These are phyloP conservation scores for Chouioia cunea DNA, from an alignment of 2,888 invertebrate species.

Conservation along the genomic window DNA sequence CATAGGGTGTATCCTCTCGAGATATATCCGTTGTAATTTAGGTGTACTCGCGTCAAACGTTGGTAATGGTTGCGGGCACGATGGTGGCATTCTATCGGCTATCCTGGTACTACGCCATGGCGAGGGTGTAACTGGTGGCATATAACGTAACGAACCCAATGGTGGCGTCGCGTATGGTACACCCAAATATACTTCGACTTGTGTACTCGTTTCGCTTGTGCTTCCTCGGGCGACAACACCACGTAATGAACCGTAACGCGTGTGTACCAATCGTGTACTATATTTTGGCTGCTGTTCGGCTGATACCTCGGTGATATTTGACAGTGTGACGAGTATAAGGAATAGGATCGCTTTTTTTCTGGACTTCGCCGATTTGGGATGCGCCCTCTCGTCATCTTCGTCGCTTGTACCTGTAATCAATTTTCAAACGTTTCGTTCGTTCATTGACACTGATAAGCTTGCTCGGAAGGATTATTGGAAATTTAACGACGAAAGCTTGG, in stretches of 20 bases:
- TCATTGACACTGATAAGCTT: too few species aligned
- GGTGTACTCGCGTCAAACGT: conserved; percentile 74
- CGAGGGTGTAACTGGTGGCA: conserved; percentile 94
- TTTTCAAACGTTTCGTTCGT: too few species aligned
- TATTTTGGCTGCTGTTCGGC: conserved; percentile 72
- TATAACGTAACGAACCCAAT: conserved; percentile 90
- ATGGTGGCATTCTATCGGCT: conserved; percentile 86
- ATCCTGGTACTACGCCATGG: conserved; percentile 82
- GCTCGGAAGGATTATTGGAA: too few species aligned
- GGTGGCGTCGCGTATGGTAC: conserved; percentile 95
- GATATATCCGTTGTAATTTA: conserved; percentile 84
- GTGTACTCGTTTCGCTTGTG: conserved; percentile 83
- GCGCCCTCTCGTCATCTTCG: conserved; percentile 7
- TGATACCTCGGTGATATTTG: background rate
- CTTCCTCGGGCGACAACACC: conserved; percentile 86
- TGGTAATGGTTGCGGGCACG: conserved; percentile 87
- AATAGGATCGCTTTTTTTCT: too few species aligned
- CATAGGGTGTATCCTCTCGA: conserved; percentile 85
- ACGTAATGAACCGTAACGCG: conserved; percentile 89
- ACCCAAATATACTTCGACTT: conserved; percentile 92
- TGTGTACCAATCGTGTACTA: conserved; percentile 85
- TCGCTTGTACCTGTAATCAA: conserved; percentile 3
- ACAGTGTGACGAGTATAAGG: too few species aligned
- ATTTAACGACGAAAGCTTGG: too few species aligned
- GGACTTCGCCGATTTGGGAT: too few species aligned